Percentiles rank a stretch among this genome's conserved stretches.
Conservation (phyloP, 2,888 invertebrate genomes). For the Drosophila cracens region DNA sequence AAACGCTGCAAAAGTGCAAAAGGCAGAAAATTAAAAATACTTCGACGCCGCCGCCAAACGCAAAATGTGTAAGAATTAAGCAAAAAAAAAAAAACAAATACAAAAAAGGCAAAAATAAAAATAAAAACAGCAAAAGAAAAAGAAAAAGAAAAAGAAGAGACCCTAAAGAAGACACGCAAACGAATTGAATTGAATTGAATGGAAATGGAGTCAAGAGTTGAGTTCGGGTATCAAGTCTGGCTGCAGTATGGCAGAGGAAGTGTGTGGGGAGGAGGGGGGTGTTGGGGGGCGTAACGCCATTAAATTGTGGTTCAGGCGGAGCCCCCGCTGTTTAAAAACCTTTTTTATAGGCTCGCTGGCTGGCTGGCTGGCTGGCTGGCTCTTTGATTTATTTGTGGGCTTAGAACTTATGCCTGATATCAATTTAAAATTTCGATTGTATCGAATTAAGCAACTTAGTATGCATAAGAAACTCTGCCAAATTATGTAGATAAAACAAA, state of each 20-base stretch:
- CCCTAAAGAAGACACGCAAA: conserved; percentile 33
- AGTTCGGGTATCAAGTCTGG: conserved; percentile 16
- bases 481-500: conserved; percentile 32
- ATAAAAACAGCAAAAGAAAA: conserved; percentile 12
- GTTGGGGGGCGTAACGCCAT: conserved; percentile 80
- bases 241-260: neutral
- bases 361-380: conserved; percentile 36
- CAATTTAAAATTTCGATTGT: conserved; percentile 53
- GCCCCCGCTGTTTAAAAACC: conserved; percentile 37
- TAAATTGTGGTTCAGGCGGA: conserved; percentile 57
- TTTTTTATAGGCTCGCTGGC: conserved; percentile 28
- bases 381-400: conserved; percentile 54
- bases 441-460: conserved; percentile 37
- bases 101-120: conserved; percentile 2
- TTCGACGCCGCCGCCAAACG: conserved; percentile 55
- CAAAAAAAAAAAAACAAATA: conserved; percentile 19
- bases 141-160: neutral
- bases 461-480: conserved; percentile 33
- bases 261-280: neutral
- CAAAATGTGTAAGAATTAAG: conserved; percentile 45
- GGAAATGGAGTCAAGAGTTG: conserved; percentile 41
- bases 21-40: conserved; percentile 81
- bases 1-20: conserved; percentile 74
- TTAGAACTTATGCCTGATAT: conserved; percentile 40
- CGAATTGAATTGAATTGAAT: conserved; percentile 56